Percentiles rank a stretch among this genome's conserved stretches.
Conservation (phyloP, 1,140 invertebrate genomes). For the Lordiphosa clarofinis region DNA sequence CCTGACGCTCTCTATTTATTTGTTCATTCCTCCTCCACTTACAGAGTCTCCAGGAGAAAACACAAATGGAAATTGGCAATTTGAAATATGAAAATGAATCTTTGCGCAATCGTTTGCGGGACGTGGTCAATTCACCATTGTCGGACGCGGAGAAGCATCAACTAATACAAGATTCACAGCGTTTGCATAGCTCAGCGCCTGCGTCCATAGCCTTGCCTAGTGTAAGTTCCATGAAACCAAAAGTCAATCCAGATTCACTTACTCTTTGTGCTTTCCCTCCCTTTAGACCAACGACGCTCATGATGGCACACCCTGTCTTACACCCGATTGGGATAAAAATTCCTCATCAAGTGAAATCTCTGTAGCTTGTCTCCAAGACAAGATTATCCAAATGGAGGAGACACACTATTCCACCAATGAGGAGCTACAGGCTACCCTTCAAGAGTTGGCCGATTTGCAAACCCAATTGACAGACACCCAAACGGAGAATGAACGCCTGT, state of each 20-base stretch:
- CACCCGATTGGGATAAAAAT: conserved; percentile 93
- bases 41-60: conserved; percentile 81
- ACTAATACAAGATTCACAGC: conserved; percentile 85
- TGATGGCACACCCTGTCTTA: conserved; percentile 82
- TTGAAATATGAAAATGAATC: conserved; percentile 87
- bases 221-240: conserved; percentile 73
- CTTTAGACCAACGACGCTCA: conserved; percentile 47
- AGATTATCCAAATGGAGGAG: conserved; percentile 89
- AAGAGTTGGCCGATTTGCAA: conserved; percentile 94
- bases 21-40: conserved; percentile 21
- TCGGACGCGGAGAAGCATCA: conserved; percentile 91
- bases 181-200: conserved; percentile 84
- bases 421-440: conserved; percentile 95
- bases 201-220: conserved; percentile 83
- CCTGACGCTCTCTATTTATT: conserved; percentile 17
- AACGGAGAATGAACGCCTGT: conserved; percentile 91
- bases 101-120: conserved; percentile 86
- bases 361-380: conserved; percentile 94
- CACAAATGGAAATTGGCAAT: conserved; percentile 83
- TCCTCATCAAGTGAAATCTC: conserved; percentile 93
- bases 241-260: not conserved
- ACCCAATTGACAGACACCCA: conserved; percentile 91
- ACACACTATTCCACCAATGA: conserved; percentile 91
- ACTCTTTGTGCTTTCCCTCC: not conserved
- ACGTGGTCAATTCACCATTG: conserved; percentile 88